These are phyloP conservation scores for rabbit (Oryctolagus cuniculus) DNA, from an alignment of 2,113 vertebrate species.

Conservation along the genomic window DNA sequence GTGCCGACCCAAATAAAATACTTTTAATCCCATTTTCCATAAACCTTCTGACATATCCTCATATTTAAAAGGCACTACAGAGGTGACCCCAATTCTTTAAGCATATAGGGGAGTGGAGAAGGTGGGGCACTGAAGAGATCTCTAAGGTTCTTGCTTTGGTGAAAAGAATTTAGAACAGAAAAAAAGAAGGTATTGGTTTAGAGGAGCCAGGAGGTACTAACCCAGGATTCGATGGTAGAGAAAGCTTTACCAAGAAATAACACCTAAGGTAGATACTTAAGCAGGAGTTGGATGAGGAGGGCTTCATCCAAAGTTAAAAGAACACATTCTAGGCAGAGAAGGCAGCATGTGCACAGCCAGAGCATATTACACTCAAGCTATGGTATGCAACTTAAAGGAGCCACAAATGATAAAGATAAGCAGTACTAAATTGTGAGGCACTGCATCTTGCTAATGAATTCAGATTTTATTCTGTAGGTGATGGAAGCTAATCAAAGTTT, in stretches of 20 bases:
- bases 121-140: not conserved
- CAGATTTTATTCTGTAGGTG: slow-evolving; percentile 16
- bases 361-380: not conserved
- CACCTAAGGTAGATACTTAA: slow-evolving; percentile 46
- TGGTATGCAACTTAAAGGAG: slow-evolving; percentile 9
- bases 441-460: slow-evolving; percentile 30
- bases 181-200: not conserved
- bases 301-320: slow-evolving; percentile 11
- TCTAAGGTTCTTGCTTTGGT: not conserved
- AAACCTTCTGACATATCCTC: too few relatives aligned
- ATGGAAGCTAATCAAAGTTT: not conserved
- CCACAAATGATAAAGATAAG: not conserved
- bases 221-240: not conserved
- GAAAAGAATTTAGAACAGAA: slow-evolving; percentile 8
- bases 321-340: not conserved
- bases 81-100: not conserved
- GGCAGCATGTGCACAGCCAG: slow-evolving; percentile 28
- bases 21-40: too few relatives aligned
- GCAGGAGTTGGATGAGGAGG: not conserved
- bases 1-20: too few relatives aligned
- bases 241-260: slow-evolving; percentile 39
- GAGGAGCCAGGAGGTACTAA: not conserved
- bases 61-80: not conserved
- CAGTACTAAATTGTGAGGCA: slow-evolving; percentile 16
- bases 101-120: not conserved